phyloP scores from a whole-genome alignment of 2,797 vertebrate genomes.

The Clarias platycephalus region DNA sequence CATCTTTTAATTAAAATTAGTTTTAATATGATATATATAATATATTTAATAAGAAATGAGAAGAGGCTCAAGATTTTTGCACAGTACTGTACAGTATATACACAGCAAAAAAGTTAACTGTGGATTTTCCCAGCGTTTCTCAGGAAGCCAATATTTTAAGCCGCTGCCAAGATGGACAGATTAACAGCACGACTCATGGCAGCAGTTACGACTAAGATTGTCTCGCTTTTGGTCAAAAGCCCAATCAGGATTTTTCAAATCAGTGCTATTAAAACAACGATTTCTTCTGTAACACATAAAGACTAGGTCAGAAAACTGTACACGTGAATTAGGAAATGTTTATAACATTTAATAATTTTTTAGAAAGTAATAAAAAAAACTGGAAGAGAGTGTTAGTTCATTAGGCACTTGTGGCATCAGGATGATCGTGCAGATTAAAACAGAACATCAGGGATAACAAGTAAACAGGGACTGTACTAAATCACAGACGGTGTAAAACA shows the following conservation, averaged over 20 bases:
- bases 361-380: not conserved
- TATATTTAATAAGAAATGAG: too few species aligned
- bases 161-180: not conserved
- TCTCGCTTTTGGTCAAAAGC: not conserved
- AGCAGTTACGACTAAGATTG: not conserved
- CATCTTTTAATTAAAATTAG: too few species aligned
- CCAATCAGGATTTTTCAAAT: not conserved
- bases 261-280: not conserved
- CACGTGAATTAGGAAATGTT: not conserved
- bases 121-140: not conserved
- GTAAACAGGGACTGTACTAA: slow-evolving; percentile 21
- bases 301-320: too few species aligned
- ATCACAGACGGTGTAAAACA: slow-evolving; percentile 40
- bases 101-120: too few species aligned
- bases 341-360: not conserved
- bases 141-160: not conserved
- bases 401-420: not conserved
- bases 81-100: too few species aligned
- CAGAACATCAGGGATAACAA: not conserved
- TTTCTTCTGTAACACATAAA: not conserved
- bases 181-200: not conserved
- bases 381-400: not conserved
- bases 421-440: not conserved
- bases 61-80: too few species aligned
- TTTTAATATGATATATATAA: too few species aligned